Percentiles rank a stretch among this genome's conserved stretches.
phyloP scores from a whole-genome alignment of 1,140 invertebrate genomes.

The Meteorus sp. region DNA sequence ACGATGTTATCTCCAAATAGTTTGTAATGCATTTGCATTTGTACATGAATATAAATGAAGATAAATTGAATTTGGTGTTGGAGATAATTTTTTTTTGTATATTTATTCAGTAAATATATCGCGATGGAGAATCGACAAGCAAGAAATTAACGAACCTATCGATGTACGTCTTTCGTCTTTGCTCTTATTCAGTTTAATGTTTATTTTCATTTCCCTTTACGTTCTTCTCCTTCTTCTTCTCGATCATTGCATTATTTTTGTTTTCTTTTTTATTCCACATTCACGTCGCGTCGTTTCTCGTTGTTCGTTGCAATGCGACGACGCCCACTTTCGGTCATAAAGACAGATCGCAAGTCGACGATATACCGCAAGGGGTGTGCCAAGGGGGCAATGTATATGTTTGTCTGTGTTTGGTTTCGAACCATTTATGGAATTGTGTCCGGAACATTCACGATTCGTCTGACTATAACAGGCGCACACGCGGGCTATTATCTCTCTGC shows the following conservation, averaged over 20 bases:
- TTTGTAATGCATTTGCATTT: conserved; percentile 16
- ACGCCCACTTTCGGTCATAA: conserved; percentile 39
- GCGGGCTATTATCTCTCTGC: too few relatives aligned
- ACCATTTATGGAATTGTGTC: conserved; percentile 36
- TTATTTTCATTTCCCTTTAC: background rate
- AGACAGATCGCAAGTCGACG: conserved; percentile 40
- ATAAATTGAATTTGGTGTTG: too few relatives aligned
- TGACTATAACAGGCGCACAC: background rate
- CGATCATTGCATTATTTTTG: background rate
- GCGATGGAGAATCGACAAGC: conserved; percentile 22
- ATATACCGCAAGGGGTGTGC: too few relatives aligned
- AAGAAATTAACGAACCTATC: conserved; percentile 27
- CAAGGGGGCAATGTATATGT: too few relatives aligned
- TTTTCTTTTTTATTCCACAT: background rate
- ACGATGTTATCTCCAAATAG: conserved; percentile 2
- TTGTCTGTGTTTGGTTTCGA: conserved; percentile 27
- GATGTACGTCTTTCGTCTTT: conserved; percentile 5
- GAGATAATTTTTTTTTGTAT: conserved; percentile 12
- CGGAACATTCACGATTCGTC: conserved; percentile 20
- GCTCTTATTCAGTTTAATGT: background rate
- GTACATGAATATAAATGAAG: background rate
- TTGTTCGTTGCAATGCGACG: conserved; percentile 29
- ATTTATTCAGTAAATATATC: conserved; percentile 17
- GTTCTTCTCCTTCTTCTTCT: background rate
- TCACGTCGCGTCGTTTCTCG: conserved; percentile 22